Base-by-base conservation (phyloP, 64 coral and sea anemone species). In the Porites australiensis region DNA sequence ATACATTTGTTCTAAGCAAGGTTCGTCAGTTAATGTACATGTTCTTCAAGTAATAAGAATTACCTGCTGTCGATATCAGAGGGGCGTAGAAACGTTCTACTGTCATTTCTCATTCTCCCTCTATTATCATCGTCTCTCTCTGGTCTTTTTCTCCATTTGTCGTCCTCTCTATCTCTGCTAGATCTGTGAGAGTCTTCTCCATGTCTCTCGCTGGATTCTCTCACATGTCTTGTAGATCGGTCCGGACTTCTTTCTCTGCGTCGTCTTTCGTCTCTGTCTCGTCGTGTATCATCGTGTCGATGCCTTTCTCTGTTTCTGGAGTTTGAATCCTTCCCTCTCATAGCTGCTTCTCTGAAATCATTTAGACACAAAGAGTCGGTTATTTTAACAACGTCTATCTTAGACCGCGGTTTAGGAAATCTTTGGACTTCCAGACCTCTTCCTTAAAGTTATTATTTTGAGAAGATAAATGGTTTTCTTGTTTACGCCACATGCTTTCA, bases 131-230 rank as follows among this genome's bases (percentile, higher is more conserved):
- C 37, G 1, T 72, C 84, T 87, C 61, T 27, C 13, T 67, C 66
- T 10, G 47, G 54, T 68, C 64, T 55, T 82, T 66, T 91, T 70
- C 89, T 91, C 52, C 78, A 44, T 54, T 58, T 72, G 12, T 69
- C 49, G 13, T 80, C 84, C 43, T 59, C 16, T 62, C 61, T 83
- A 52, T 61, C 69, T 88, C 75, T 53, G 3, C 19, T 55, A 51
- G 62, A 68, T 14, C 58, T 80, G 82, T 79, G 8, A 49, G 11
- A 50, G 22, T 37, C 27, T 4, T 27, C 82, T 50, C 18, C 71
- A 72, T 76, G 13, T 96, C 50, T 90, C 16, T 75, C 71, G 52
- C 43, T 47, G 79, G 19, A 54, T 58, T 21, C 45, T 82, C 50
- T 55, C 72, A 79, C 14, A 55, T 82, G 12, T 23, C 21, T 16